Conservation (phyloP, 2,113 vertebrate species). For the Physeter macrocephalus region DNA sequence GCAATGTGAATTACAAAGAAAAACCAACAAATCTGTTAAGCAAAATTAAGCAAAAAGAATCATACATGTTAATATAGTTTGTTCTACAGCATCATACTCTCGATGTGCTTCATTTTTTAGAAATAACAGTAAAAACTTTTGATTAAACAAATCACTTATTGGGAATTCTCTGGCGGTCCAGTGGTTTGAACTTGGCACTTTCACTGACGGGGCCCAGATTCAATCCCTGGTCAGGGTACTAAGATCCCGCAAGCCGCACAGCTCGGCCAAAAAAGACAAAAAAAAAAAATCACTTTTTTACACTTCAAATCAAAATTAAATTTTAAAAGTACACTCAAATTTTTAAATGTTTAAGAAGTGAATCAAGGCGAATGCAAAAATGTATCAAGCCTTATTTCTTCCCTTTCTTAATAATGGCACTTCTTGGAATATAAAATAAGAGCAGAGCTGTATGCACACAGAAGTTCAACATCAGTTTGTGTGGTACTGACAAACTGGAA, state of each 20-base stretch:
- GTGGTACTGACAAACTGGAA: neutral
- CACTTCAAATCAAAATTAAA: neutral
- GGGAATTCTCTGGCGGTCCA: neutral
- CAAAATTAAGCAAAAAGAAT: neutral
- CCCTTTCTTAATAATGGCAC: neutral
- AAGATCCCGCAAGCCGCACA: neutral
- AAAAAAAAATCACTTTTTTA: neutral
- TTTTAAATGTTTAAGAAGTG: neutral
- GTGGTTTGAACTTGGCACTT: neutral
- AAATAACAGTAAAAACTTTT: neutral
- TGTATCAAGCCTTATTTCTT: neutral
- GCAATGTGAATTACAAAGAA: neutral
- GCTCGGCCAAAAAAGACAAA: neutral
- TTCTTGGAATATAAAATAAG: neutral
- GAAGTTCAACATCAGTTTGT: accelerated
- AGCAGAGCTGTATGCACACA: neutral
- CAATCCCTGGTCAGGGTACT: neutral
- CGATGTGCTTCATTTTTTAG: neutral
- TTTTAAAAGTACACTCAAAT: neutral
- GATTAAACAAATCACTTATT: neutral
- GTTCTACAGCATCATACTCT: neutral
- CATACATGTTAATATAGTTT: accelerated
- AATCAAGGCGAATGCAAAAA: neutral
- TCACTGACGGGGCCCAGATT: neutral
- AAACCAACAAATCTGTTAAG: neutral